Conservation (phyloP, 2,113 vertebrate species). For the Galemys pyrenaicus region DNA sequence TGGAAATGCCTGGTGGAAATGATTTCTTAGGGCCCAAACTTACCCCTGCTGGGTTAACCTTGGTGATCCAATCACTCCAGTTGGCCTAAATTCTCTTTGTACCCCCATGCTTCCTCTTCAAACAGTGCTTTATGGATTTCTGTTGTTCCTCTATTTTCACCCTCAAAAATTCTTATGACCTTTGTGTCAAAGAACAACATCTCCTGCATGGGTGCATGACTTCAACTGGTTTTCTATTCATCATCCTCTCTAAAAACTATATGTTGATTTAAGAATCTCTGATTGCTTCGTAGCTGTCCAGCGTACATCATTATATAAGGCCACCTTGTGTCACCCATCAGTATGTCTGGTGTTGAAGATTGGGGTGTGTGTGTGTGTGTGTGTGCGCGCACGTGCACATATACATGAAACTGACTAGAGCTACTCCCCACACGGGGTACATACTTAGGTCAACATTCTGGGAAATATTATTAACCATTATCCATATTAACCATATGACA, state of each 20-base stretch:
- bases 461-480: not conserved
- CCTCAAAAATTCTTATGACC: not conserved
- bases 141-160: not conserved
- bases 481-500: not conserved
- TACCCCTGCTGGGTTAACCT: not conserved
- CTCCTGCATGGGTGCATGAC: not conserved
- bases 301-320: not conserved
- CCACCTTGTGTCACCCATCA: not conserved
- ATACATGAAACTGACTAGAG: not conserved
- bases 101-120: not conserved
- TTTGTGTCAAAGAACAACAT: conserved; percentile 13
- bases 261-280: not conserved
- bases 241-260: not conserved
- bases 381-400: not conserved
- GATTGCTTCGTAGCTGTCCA: not conserved
- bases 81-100: not conserved
- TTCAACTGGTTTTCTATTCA: not conserved
- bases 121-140: not conserved
- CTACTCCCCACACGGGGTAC: not conserved
- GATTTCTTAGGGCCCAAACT: not conserved
- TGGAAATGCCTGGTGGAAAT: not conserved
- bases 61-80: not conserved
- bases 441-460: not conserved
- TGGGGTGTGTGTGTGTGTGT: not conserved
- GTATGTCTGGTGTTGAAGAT: not conserved